Evolutionary conservation across 2,113 vertebrate genomes (phyloP).

Genomic region (Crotalus horridus): DNA sequence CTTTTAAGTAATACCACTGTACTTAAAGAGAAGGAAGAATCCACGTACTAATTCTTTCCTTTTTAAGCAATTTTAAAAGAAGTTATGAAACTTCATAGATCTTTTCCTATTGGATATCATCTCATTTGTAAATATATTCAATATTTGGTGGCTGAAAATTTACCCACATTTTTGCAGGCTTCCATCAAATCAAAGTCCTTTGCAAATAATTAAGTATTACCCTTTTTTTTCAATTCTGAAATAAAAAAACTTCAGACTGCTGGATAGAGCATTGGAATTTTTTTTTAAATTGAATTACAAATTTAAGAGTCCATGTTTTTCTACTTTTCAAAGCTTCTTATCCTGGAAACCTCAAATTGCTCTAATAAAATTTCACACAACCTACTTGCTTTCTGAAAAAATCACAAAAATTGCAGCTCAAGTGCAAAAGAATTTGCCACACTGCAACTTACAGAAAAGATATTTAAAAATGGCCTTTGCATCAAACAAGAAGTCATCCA

Average conservation of each 20-base stretch:
- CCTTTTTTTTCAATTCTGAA: not conserved
- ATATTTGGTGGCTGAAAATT: not conserved
- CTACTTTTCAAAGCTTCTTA: not conserved
- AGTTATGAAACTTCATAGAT: not conserved
- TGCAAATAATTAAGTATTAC: not conserved
- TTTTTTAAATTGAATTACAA: not conserved
- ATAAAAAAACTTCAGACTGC: not conserved
- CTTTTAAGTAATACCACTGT: not conserved
- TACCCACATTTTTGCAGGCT: not conserved
- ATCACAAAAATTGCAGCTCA: not conserved
- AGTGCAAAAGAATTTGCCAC: not conserved
- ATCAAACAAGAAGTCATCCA: not conserved
- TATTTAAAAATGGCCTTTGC: not conserved
- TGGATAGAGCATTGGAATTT: not conserved
- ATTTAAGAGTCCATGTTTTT: not conserved
- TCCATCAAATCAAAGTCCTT: not conserved
- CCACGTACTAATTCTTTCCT: not conserved
- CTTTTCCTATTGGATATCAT: not conserved
- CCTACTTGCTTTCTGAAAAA: not conserved
- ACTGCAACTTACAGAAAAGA: not conserved
- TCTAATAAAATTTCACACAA: not conserved
- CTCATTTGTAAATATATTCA: not conserved
- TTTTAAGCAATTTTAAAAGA: not conserved
- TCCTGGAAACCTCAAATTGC: not conserved
- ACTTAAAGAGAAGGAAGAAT: not conserved